A percentile compares a stretch with the other conserved stretches of the same genome.
These are phyloP conservation scores for Callithrix jacchus DNA, from an alignment of 2,113 vertebrate genomes.

Conservation along the genomic window DNA sequence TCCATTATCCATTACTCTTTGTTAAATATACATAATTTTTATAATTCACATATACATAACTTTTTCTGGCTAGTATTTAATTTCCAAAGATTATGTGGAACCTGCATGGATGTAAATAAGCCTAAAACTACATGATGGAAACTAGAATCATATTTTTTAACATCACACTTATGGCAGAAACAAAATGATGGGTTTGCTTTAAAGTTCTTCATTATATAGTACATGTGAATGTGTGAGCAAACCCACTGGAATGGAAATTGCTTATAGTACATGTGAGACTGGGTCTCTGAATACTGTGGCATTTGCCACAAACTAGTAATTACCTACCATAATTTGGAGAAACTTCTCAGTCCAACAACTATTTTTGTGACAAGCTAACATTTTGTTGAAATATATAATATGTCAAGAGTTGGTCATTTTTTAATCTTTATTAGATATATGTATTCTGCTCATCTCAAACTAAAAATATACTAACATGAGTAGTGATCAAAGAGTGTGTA, in stretches of 20 bases:
- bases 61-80: not conserved
- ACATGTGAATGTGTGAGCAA: slow-evolving; percentile 61
- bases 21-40: not conserved
- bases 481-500: not conserved
- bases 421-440: not conserved
- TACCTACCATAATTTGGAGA: not conserved
- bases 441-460: not conserved
- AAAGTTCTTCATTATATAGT: slow-evolving; percentile 57
- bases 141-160: slow-evolving; percentile 47
- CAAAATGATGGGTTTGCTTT: slow-evolving; percentile 61
- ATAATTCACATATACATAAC: not conserved
- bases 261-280: slow-evolving; percentile 48
- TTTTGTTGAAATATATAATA: slow-evolving; percentile 11
- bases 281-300: slow-evolving; percentile 1
- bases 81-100: slow-evolving; percentile 19
- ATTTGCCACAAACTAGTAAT: not conserved
- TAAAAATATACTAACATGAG: not conserved
- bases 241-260: slow-evolving; percentile 70
- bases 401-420: not conserved
- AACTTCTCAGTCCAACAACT: slow-evolving; percentile 31
- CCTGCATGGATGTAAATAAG: not conserved
- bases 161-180: slow-evolving; percentile 26
- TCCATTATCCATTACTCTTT: not conserved
- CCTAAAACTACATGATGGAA: slow-evolving; percentile 35
- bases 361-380: slow-evolving; percentile 36